These are phyloP conservation scores for Cylindroiulus punctatus DNA, from an alignment of 2,888 invertebrate species.

Conservation along the genomic window DNA sequence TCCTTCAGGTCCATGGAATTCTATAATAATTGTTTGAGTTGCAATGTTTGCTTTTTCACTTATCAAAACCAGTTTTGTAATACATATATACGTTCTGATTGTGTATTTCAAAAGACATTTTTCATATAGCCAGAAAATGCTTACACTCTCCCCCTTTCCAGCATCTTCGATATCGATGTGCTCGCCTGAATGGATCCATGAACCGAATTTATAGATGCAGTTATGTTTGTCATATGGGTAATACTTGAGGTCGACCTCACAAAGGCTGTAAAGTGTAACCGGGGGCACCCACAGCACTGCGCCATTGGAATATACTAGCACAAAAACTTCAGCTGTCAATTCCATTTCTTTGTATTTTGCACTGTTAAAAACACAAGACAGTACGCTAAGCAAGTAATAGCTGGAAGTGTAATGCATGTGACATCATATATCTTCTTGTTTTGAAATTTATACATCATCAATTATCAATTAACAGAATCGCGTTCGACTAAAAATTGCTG, in stretches of 20 bases:
- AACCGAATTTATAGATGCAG: conserved; percentile 76
- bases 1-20: conserved; percentile 67
- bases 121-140: too few relatives aligned
- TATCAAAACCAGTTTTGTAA: too few relatives aligned
- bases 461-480: too few relatives aligned
- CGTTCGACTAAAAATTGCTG: too few relatives aligned
- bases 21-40: background rate
- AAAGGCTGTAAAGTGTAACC: conserved; percentile 74
- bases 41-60: background rate
- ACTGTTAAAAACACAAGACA: background rate
- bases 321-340: background rate
- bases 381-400: too few relatives aligned
- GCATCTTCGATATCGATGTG: conserved; percentile 67
- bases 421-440: too few relatives aligned
- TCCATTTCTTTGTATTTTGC: background rate
- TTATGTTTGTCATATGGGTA: conserved; percentile 82
- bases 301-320: conserved; percentile 68
- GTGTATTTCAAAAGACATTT: too few relatives aligned
- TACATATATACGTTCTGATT: too few relatives aligned
- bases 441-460: too few relatives aligned
- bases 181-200: conserved; percentile 75
- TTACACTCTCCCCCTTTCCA: background rate
- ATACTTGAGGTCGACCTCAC: conserved; percentile 73
- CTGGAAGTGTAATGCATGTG: too few relatives aligned
- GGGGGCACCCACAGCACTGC: conserved; percentile 75